phyloP scores from a whole-genome alignment of 2,888 invertebrate species.

The Xestobium rufovillosum region DNA sequence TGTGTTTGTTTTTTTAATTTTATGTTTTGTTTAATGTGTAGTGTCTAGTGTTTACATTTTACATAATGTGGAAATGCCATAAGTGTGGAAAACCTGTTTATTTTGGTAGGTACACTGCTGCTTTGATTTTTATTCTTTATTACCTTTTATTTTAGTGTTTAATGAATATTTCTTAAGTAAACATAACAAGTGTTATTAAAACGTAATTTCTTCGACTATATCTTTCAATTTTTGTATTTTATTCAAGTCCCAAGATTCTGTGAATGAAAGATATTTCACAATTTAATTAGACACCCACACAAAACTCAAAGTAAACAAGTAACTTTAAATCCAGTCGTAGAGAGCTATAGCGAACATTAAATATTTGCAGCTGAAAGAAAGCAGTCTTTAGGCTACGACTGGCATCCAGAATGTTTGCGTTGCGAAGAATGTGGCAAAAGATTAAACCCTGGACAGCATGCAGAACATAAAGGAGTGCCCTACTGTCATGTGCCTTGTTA shows the following conservation, averaged over 20 bases:
- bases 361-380: constrained; percentile 72
- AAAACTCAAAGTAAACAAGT: too few species aligned
- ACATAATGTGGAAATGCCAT: constrained; percentile 70
- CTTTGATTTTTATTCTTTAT: background rate
- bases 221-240: too few species aligned
- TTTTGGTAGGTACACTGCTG: constrained; percentile 55
- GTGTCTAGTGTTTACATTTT: constrained; percentile 2
- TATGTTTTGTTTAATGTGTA: background rate
- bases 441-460: constrained; percentile 76
- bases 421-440: constrained; percentile 79
- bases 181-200: too few species aligned
- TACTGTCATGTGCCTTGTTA: constrained; percentile 83
- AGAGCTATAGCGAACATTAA: too few species aligned
- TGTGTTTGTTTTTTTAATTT: constrained; percentile 1
- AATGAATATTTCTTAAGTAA: too few species aligned
- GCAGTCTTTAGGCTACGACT: constrained; percentile 77
- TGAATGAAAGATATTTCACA: too few species aligned
- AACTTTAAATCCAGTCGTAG: too few species aligned
- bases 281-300: too few species aligned
- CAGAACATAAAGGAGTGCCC: constrained; percentile 79
- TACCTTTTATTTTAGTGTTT: too few species aligned
- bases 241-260: too few species aligned
- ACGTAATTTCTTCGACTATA: too few species aligned
- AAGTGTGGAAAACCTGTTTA: constrained; percentile 75
- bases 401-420: constrained; percentile 78